Base-by-base conservation (phyloP, 2,797 vertebrate genomes). In the Scleropages formosus region DNA sequence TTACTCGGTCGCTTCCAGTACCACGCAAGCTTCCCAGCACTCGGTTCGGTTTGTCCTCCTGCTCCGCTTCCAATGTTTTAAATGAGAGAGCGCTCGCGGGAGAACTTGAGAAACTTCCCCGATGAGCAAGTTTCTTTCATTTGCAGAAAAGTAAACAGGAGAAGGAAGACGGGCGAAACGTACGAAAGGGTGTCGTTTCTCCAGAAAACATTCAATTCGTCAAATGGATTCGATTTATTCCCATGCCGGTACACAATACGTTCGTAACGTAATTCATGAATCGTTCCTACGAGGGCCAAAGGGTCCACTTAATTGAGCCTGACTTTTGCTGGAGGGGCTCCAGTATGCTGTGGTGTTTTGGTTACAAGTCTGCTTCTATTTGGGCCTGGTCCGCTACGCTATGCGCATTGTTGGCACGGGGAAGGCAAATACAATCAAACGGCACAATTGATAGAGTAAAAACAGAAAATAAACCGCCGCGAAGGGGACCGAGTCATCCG, bases 391-490 rank as follows among this genome's bases (percentile, higher is more conserved):
- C 53, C 10, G 70, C 78, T 53, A 16, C 10, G 70, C 78, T 53
- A 16, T 49, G 67, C 51, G 31, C 75, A 61, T 68, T 60, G 64
- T 68, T 68, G 76, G 59, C 74, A 73, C 47, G 68, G 26, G 75
- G 76, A 39, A 65, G 66, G 47, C 18, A n/a, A 59, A 44, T 64
- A 46, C 76, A 77, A 74, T 76, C 73, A 77, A 77, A 78, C 51
- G 6, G 24, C 27, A 12, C 22, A 44, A 79, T 78, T 80, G 77
- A 78, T 76, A 67, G 69, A 78, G 71, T 27, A 73, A 75, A 72
- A 74, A 74, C 56, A 77, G 68, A 80, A 83, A 69, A 76, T 72
- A 76, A 74, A 71, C 66, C n/a, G 13, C n/a, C 46, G 49, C 51
- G 60, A 71, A 58, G 56, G 7, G 15, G 10, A 22, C 63, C 72